These are phyloP conservation scores for Chaenocephalus aceratus DNA, from an alignment of 2,113 vertebrate species.

Conservation along the genomic window DNA sequence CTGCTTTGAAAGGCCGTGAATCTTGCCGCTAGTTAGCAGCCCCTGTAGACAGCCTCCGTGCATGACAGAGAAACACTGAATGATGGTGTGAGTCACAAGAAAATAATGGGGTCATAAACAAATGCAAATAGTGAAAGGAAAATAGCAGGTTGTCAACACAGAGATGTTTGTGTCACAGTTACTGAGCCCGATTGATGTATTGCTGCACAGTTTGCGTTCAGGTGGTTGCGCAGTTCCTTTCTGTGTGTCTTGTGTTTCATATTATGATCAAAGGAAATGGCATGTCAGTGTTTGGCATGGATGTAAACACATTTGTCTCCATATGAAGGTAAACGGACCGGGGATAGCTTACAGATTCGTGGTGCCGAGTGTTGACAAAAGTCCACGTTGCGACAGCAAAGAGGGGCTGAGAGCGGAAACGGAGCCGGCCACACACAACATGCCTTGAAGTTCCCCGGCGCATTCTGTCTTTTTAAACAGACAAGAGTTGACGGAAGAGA, in stretches of 20 bases:
- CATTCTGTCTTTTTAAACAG: constrained; percentile 78
- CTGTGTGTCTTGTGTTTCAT: constrained; percentile 47
- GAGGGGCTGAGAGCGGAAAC: constrained; percentile 67
- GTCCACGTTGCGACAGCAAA: constrained; percentile 47
- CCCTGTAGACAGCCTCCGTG: constrained; percentile 62
- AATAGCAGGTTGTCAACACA: constrained; percentile 53
- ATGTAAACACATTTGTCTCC: constrained; percentile 62
- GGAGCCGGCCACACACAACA: constrained; percentile 69
- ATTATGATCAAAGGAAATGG: constrained; percentile 70
- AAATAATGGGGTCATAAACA: constrained; percentile 73
- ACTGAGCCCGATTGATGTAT: constrained; percentile 46
- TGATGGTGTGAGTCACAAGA: constrained; percentile 44
- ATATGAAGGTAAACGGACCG: constrained; percentile 52
- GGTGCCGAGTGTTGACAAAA: constrained; percentile 75
- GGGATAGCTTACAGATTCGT: constrained; percentile 76
- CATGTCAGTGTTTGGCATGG: constrained; percentile 65
- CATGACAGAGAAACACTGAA: constrained; percentile 43
- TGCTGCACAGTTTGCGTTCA: constrained; percentile 51
- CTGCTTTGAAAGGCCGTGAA: constrained; percentile 86
- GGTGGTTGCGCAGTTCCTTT: constrained; percentile 53
- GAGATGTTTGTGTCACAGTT: constrained; percentile 37
- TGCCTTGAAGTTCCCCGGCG: constrained; percentile 69
- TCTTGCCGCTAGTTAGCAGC: constrained; percentile 57
- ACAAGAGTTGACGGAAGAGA: constrained; percentile 66
- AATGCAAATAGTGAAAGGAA: constrained; percentile 47